Conservation (phyloP, 2,888 invertebrate species). For the Lamellibrachia satsuma region DNA sequence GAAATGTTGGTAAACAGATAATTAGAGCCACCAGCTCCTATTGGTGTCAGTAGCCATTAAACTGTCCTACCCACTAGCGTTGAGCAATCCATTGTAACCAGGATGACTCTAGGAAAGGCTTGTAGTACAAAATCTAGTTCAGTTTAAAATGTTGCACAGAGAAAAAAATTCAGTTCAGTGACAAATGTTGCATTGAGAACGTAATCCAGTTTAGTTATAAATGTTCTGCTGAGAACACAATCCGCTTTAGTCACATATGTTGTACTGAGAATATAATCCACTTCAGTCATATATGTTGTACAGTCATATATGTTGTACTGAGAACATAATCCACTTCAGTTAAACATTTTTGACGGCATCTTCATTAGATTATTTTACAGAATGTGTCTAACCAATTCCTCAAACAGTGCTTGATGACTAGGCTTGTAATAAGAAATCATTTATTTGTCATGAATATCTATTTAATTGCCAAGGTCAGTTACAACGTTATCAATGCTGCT, state of each 20-base stretch:
- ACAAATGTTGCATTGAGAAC: not conserved
- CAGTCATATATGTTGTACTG: not conserved
- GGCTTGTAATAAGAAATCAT: not conserved
- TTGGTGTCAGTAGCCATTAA: not conserved
- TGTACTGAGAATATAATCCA: not conserved
- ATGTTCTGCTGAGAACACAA: too few relatives aligned
- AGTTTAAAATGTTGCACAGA: not conserved
- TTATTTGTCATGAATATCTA: constrained; percentile 12
- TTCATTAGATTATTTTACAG: constrained; percentile 10
- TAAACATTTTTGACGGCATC: not conserved
- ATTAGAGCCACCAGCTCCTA: not conserved
- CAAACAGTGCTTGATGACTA: not conserved
- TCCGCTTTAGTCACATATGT: not conserved
- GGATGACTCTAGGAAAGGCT: not conserved
- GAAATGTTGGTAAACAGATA: constrained; percentile 4
- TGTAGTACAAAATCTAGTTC: not conserved
- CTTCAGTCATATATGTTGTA: not conserved
- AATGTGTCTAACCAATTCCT: not conserved
- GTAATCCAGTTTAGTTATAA: not conserved
- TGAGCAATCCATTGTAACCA: not conserved
- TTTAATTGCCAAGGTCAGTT: not conserved
- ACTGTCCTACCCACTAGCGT: not conserved
- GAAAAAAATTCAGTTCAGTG: not conserved
- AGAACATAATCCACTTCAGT: not conserved
- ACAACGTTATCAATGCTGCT: not conserved